Evolutionary conservation across 2,888 invertebrate genomes (phyloP).

Genomic region (Nomada ferruginata): DNA sequence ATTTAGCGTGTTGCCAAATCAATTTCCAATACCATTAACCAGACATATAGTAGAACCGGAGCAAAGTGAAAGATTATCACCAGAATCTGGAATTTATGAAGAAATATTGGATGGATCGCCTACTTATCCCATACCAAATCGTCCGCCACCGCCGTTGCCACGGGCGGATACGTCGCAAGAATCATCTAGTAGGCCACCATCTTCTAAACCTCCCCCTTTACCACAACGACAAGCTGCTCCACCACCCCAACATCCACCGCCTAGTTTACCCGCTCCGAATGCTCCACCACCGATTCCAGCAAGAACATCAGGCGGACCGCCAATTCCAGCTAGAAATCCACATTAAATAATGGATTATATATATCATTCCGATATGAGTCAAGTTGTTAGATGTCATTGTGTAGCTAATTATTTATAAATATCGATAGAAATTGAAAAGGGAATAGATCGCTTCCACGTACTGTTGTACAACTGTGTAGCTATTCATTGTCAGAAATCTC

Average conservation of each 20-base stretch:
- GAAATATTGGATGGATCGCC: constrained; percentile 80
- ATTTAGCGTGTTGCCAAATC: constrained; percentile 80
- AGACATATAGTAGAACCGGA: constrained; percentile 56
- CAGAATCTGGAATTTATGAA: constrained; percentile 82
- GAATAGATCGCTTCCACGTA: constrained; percentile 55
- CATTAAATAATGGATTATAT: constrained; percentile 62
- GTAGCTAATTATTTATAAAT: constrained; percentile 66
- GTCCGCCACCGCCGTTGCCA: constrained; percentile 82
- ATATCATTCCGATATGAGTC: constrained; percentile 21
- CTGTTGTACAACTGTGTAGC: constrained; percentile 54
- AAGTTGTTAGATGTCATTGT: constrained; percentile 27
- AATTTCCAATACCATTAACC: constrained; percentile 63
- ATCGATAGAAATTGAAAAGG: constrained; percentile 38
- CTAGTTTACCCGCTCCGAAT: constrained; percentile 83
- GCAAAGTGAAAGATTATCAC: constrained; percentile 74
- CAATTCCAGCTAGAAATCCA: constrained; percentile 87
- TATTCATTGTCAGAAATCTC: constrained; percentile 11
- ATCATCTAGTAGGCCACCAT: constrained; percentile 69
- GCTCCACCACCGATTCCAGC: constrained; percentile 87
- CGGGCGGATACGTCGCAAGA: constrained; percentile 74
- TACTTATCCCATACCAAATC: constrained; percentile 79
- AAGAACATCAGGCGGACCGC: constrained; percentile 87
- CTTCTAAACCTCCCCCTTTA: constrained; percentile 79
- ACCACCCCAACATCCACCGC: constrained; percentile 80
- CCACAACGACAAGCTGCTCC: constrained; percentile 80